Base-by-base conservation (phyloP, 2,113 vertebrate species). In the Seriola quinqueradiata region DNA sequence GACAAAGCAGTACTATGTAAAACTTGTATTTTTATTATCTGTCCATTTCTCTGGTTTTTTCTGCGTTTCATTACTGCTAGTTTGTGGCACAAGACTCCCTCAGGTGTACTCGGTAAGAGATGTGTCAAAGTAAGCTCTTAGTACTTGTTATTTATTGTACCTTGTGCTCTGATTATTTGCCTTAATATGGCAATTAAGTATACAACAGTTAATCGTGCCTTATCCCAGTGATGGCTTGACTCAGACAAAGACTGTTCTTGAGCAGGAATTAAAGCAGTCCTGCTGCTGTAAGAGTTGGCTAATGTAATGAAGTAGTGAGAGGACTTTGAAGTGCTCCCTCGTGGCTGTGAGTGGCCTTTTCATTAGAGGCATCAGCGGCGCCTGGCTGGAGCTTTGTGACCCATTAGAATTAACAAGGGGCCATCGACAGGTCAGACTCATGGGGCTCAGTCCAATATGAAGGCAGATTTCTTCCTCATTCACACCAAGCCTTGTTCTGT, bases 21-120 rank as follows among this genome's bases (percentile, higher is more conserved):
- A 52, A 16, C 46, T 54, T 66, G 13, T 25, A 32, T 50, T 71
- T 71, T 10, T 28, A 5, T 60, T 28, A 50, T 40, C 44, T 52
- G 58, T 40, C 28, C 28, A 28, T 28, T 28, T 28, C 58, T 75
- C 32, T 71, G 5, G 5, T 28, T 44, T 3, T 50, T 59, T 68
- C 13, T 73, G 38, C 59, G 17, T 82, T 52, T 74, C 32, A 34
- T 44, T 54, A 48, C 10, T 58, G 42, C 70, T 23, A 36, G 28
- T 34, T 34, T 60, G 58, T 60, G 58, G 14, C 16, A 14, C 57
- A 36, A 38, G 17, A 23, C 25, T 72, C 55, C 19, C 58, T 60
- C 23, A 23, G 28, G 93, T 96, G 96, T 96, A 94, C 92, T 95
- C 95, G 92, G 94, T 95, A 95, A 96, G 54, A 77, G 44, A 79